phyloP scores from a whole-genome alignment of 2,888 invertebrate genomes.

The Melinaea marsaeus region DNA sequence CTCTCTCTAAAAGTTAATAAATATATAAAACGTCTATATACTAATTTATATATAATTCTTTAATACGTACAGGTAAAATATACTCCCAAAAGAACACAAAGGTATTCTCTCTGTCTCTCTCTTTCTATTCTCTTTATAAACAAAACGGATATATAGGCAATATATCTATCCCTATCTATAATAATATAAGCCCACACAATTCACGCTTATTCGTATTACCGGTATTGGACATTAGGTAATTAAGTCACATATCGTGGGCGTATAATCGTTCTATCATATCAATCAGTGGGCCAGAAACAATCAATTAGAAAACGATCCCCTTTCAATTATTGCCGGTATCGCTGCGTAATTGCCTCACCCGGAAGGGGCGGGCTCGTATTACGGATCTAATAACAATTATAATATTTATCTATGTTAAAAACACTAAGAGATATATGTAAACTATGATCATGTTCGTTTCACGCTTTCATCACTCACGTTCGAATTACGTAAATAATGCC shows the following conservation, averaged over 20 bases:
- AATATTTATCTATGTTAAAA: not conserved
- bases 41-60: too few relatives aligned
- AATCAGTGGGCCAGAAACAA: slow-evolving; percentile 67
- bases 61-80: too few relatives aligned
- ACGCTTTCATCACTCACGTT: slow-evolving; percentile 4
- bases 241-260: slow-evolving; percentile 36
- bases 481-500: slow-evolving; percentile 5
- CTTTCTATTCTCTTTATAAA: too few relatives aligned
- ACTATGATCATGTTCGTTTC: not conserved
- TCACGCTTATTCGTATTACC: not conserved
- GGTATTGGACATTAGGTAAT: slow-evolving; percentile 26
- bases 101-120: too few relatives aligned
- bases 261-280: slow-evolving; percentile 69
- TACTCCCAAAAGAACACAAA: too few relatives aligned
- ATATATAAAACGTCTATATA: too few relatives aligned
- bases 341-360: slow-evolving; percentile 59
- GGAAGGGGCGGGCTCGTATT: slow-evolving; percentile 43
- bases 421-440: not conserved
- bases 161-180: not conserved
- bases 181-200: slow-evolving; percentile 1
- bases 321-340: slow-evolving; percentile 69
- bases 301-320: slow-evolving; percentile 71
- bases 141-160: not conserved
- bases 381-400: slow-evolving; percentile 19
- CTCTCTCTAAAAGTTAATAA: too few relatives aligned